phyloP scores from a whole-genome alignment of 2,888 invertebrate genomes.

The Cyaniris semiargus region DNA sequence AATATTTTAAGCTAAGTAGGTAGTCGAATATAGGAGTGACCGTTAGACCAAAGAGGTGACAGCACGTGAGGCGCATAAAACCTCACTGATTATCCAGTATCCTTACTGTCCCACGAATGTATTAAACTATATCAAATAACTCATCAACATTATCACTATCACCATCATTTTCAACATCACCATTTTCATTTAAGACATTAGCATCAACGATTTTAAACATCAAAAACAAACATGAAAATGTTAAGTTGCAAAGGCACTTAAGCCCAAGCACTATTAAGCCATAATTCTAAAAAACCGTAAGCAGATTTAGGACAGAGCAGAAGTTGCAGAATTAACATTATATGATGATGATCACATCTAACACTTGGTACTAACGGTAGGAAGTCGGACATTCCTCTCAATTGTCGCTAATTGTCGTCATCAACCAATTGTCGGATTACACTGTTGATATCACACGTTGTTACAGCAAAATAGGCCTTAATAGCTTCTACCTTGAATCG shows the following conservation, averaged over 20 bases:
- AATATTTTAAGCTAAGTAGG: not conserved
- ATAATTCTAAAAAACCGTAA: not conserved
- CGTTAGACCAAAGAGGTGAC: not conserved
- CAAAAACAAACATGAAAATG: too few relatives aligned
- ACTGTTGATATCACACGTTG: constrained; percentile 70
- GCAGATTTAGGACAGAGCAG: not conserved
- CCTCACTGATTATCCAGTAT: not conserved
- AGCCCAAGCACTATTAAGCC: too few relatives aligned
- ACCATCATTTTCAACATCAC: not conserved
- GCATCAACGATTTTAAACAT: too few relatives aligned
- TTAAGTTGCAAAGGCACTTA: too few relatives aligned
- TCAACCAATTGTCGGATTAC: constrained; percentile 75
- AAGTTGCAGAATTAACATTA: not conserved
- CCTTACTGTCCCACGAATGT: not conserved
- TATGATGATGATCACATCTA: not conserved
- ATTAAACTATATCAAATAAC: not conserved
- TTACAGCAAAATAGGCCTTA: constrained; percentile 49
- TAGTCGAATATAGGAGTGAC: not conserved
- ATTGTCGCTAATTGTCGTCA: constrained; percentile 78
- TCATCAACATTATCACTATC: not conserved
- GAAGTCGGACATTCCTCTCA: constrained; percentile 72
- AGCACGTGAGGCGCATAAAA: not conserved
- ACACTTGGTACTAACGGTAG: constrained; percentile 45
- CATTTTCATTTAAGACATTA: too few relatives aligned
- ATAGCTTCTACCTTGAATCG: not conserved